Conservation (phyloP, 2,888 invertebrate genomes). For the Shargacucullia verbasci region DNA sequence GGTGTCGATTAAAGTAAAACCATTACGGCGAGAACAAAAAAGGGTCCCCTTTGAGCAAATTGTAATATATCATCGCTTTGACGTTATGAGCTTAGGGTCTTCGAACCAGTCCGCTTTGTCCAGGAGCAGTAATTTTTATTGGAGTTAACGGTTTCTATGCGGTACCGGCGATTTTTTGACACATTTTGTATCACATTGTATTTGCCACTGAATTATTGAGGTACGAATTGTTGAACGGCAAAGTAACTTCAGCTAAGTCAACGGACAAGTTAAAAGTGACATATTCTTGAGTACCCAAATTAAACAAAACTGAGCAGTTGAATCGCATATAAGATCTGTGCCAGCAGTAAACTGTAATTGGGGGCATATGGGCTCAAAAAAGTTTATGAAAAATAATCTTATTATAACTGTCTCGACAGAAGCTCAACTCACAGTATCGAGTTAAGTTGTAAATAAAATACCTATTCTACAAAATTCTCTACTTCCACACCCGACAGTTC, state of each 20-base stretch:
- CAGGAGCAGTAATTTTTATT: slow-evolving; percentile 82
- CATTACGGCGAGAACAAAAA: slow-evolving; percentile 88
- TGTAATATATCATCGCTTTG: slow-evolving; percentile 88
- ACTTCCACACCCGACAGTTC: slow-evolving; percentile 25
- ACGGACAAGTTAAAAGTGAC: too few species aligned
- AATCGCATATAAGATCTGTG: too few species aligned
- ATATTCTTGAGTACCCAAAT: too few species aligned
- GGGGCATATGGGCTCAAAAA: too few species aligned
- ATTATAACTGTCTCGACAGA: too few species aligned
- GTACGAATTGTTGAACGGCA: background rate
- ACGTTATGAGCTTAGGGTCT: slow-evolving; percentile 84
- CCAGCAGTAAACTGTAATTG: too few species aligned
- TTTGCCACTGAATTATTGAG: background rate
- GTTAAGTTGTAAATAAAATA: slow-evolving; percentile 4
- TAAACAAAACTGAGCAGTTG: too few species aligned
- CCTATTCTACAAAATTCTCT: slow-evolving; percentile 18
- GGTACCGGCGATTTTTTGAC: slow-evolving; percentile 52
- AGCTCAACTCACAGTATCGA: too few species aligned
- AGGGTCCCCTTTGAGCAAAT: slow-evolving; percentile 88
- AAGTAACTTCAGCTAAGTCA: too few species aligned
- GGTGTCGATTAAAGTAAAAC: slow-evolving; percentile 86
- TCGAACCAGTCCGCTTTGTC: slow-evolving; percentile 78
- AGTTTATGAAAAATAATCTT: too few species aligned
- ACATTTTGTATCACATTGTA: slow-evolving; percentile 19
- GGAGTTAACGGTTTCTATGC: slow-evolving; percentile 75